Evolutionary conservation across 2,888 invertebrate species (phyloP), one percentile per base, ranked within the genome.

Genomic region (Pherbina coryleti): DNA sequence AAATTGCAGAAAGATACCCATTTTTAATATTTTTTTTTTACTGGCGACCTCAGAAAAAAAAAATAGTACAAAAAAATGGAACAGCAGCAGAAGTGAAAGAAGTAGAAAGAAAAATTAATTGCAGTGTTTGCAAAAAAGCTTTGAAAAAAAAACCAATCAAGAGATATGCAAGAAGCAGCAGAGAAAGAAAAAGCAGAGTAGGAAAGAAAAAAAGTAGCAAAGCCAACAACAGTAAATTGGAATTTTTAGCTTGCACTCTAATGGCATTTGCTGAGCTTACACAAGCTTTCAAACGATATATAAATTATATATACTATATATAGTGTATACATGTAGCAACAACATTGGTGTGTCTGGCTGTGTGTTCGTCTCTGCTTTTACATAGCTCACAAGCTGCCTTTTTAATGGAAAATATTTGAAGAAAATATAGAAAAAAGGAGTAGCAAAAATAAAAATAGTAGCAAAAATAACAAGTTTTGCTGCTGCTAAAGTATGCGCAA

Each of bases 231-330:
- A 74, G 31, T 74, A 74, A 74, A 74, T 74, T 74, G 51, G 64
- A 74, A 74, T 53, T 81, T 79, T 79, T 70, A 79, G 77, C 79
- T 79, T 78, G 80, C 78, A 78, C 74, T 79, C 78, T 73, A 79
- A 78, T 79, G 78, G 78, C 75, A 73, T 79, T 79, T 77, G 69
- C 72, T 60, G 57, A 55, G 74, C 75, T 70, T 66, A 77, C 77
- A 60, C 69, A 28, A 44, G 53, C 70, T 73, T 67, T 67, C 49
- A 69, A 64, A 60, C 75, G 53, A 9, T 51, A 66, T 66, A 66
- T 75, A 67, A 66, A 75, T 55, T 53, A 62, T 37, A 70, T 64
- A 75, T 34, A 31, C 19, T 22, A 22, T 14, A 31, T 37, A 76
- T 49, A 62, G 62, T 51, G 9, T 14, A 60, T 69, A 75, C 25